A percentile compares a stretch with the other conserved stretches of the same genome.
Conservation (phyloP, 2,113 vertebrate species). For the Ptyas mucosa region DNA sequence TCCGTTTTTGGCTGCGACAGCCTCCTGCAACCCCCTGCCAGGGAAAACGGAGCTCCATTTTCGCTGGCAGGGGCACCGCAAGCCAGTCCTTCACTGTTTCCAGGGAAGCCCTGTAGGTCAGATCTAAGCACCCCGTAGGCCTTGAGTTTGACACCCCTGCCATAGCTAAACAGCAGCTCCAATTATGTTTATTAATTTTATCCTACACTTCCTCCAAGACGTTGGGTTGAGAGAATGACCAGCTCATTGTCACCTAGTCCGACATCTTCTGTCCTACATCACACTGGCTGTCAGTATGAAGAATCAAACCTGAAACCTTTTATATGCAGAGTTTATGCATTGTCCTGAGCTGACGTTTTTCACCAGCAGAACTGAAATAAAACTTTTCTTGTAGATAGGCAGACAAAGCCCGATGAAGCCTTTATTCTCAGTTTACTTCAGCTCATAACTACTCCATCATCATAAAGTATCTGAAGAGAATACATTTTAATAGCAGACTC, state of each 20-base stretch:
- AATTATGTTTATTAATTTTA: not conserved
- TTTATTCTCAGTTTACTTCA: accelerated
- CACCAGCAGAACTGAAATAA: not conserved
- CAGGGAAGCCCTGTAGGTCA: too few relatives aligned
- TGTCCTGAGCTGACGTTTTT: not conserved
- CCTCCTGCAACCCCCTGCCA: too few relatives aligned
- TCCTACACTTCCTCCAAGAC: not conserved
- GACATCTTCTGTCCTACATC: not conserved
- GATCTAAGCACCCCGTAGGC: too few relatives aligned
- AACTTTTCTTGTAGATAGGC: not conserved
- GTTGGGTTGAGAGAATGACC: not conserved
- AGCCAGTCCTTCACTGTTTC: too few relatives aligned
- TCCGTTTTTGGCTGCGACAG: too few relatives aligned
- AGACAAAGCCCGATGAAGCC: not conserved
- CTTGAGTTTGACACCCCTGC: too few relatives aligned
- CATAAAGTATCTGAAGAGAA: not conserved
- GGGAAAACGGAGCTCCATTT: too few relatives aligned
- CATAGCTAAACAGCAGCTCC: not conserved
- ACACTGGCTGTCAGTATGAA: not conserved
- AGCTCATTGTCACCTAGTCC: not conserved
- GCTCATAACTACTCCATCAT: not conserved
- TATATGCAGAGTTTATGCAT: not conserved
- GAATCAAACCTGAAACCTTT: not conserved
- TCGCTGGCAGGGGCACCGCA: too few relatives aligned
- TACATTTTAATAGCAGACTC: not conserved